Conservation (phyloP, 1,140 invertebrate genomes). For the Trachymyrmex septentrionalis region DNA sequence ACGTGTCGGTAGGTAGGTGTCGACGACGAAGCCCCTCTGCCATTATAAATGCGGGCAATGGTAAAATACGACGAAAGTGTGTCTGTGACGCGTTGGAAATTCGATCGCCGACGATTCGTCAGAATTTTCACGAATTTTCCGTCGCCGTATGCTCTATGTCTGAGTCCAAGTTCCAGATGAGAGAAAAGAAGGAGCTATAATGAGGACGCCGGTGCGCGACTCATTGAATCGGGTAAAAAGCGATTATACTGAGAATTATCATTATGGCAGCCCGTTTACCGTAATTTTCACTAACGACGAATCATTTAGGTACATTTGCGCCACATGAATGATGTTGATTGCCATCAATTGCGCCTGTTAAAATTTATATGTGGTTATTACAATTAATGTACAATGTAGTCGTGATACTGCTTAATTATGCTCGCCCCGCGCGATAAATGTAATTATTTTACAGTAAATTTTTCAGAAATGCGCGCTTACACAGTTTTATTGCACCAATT, state of each 20-base stretch:
- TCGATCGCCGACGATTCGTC: conserved; percentile 1
- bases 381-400: conserved; percentile 19
- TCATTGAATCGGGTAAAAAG: conserved; percentile 30
- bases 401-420: not conserved
- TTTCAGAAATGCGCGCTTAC: not conserved
- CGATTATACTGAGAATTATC: conserved; percentile 18
- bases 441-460: not conserved
- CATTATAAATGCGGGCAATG: not conserved
- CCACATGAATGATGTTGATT: conserved; percentile 3
- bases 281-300: conserved; percentile 38
- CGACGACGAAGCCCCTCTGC: not conserved
- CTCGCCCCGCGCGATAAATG: not conserved
- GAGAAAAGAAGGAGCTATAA: conserved; percentile 4
- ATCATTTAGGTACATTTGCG: not conserved
- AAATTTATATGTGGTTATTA: conserved; percentile 10
- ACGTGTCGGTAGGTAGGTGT: conserved; percentile 1
- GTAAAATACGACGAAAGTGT: not conserved
- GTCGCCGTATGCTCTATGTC: not conserved
- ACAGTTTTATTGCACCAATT: not conserved
- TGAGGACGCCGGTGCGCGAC: not conserved
- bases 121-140: not conserved
- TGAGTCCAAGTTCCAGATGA: conserved; percentile 20
- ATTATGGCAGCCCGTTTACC: not conserved
- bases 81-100: not conserved
- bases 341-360: not conserved